A percentile compares a stretch with the other conserved stretches of the same genome.
Conservation (phyloP, 2,797 vertebrate species). For the Falco biarmicus region DNA sequence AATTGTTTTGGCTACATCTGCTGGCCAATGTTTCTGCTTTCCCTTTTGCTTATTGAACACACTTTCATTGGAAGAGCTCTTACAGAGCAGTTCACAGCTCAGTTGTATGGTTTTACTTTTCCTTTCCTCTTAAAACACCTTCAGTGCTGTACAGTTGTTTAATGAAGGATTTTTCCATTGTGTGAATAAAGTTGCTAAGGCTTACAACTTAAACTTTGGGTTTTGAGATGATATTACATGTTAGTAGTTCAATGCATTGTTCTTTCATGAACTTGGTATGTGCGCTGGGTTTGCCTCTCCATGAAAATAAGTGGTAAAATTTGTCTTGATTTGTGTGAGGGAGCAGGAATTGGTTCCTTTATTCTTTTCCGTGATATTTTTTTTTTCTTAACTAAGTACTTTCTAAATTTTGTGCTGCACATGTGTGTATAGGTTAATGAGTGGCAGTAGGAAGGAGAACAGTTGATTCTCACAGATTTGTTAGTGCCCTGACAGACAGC, state of each 20-base stretch:
- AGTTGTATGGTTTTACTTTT: neutral
- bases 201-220: neutral
- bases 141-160: neutral
- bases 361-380: neutral
- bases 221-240: neutral
- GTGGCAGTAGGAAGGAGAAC: neutral
- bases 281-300: neutral
- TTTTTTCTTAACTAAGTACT: neutral
- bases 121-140: neutral
- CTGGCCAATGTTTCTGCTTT: neutral
- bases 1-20: neutral
- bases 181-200: neutral
- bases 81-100: fast-evolving
- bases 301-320: neutral
- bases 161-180: neutral
- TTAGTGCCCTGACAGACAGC: neutral
- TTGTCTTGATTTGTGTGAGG: neutral
- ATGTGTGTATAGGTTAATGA: neutral
- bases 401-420: neutral
- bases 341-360: neutral
- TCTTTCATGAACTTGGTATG: neutral
- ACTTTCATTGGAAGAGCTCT: neutral
- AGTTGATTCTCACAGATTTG: neutral
- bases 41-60: neutral
- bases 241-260: neutral